These are phyloP conservation scores for Pygmarrhopalites habei DNA, from an alignment of 1,140 invertebrate species.

Conservation along the genomic window DNA sequence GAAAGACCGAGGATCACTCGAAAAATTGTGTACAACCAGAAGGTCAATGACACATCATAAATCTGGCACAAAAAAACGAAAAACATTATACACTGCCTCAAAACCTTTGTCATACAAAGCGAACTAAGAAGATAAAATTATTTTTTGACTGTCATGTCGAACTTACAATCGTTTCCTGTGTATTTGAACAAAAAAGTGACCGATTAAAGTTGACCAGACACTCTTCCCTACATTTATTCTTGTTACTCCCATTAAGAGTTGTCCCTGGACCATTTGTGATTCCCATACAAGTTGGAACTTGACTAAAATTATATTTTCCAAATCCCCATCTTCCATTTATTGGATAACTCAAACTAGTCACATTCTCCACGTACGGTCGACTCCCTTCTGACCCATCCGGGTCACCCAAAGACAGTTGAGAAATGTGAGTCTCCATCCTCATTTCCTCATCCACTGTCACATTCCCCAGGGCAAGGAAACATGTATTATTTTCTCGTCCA, in stretches of 20 bases:
- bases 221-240: conserved; percentile 9
- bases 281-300: background rate
- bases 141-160: background rate
- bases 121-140: background rate
- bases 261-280: background rate
- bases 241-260: background rate
- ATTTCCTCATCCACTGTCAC: background rate
- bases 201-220: conserved; percentile 42
- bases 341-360: background rate
- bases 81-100: background rate
- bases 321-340: conserved; percentile 14
- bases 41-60: conserved; percentile 58
- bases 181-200: conserved; percentile 54
- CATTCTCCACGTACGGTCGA: background rate
- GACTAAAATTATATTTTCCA: background rate
- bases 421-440: background rate
- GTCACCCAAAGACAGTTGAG: background rate
- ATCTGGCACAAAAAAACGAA: conserved; percentile 42
- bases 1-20: conserved; percentile 60
- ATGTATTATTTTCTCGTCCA: conserved; percentile 13
- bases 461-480: background rate
- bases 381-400: too few relatives aligned
- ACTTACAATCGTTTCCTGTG: conserved; percentile 46
- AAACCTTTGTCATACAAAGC: background rate
- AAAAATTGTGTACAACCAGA: conserved; percentile 66